Base-by-base conservation (phyloP, 2,888 invertebrate species). In the Sabatieria punctata region DNA sequence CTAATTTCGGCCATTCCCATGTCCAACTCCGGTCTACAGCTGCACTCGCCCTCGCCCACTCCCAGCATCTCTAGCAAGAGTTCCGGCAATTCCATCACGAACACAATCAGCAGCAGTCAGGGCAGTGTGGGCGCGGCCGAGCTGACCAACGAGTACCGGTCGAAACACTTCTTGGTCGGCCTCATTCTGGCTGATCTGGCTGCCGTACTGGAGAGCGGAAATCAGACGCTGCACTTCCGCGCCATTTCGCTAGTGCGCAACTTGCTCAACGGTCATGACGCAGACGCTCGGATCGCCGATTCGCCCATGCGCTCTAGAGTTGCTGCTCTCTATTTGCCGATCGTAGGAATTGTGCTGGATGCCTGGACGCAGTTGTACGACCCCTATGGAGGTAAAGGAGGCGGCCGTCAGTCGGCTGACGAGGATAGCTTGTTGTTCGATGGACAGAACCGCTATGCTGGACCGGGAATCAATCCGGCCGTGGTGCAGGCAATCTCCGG, bases 121-220 rank as follows among this genome's bases (percentile, higher is more conserved):
- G 13, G 11, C 19, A 49, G 49, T 2, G 25, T 48, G 15, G 50
- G 49, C 15, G 43, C 46, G 8, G 51, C 80, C 0, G 82, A 82
- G 59, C 71, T 85, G 39, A 79, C 78, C 36, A 74, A 78, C 45
- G 85, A 85, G 64, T 93, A 84, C 70, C 73, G 83, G 23, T 79
- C 82, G 45, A 78, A 86, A 55, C 91, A 93, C 68, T 93, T 84
- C 66, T 73, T 91, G 13, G 77, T 81, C 4, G 91, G 91, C 0
- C 72, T 93, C 43, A 76, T 89, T 33, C 72, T 93, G 25, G 76
- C 80, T 0, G 89, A 93, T 64, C 72, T 95, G 45, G 78, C 83
- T 0, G 77, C 79, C 18, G 82, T 83, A 0, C 70, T 89, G 42
- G 85, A 88, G 18, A 48, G 43, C 55, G 69, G 67, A 42, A 63